A percentile compares a stretch with the other conserved stretches of the same genome.
These are phyloP conservation scores for Acrossocheilus wenchowensis DNA, from an alignment of 2,797 vertebrate species.

Conservation along the genomic window DNA sequence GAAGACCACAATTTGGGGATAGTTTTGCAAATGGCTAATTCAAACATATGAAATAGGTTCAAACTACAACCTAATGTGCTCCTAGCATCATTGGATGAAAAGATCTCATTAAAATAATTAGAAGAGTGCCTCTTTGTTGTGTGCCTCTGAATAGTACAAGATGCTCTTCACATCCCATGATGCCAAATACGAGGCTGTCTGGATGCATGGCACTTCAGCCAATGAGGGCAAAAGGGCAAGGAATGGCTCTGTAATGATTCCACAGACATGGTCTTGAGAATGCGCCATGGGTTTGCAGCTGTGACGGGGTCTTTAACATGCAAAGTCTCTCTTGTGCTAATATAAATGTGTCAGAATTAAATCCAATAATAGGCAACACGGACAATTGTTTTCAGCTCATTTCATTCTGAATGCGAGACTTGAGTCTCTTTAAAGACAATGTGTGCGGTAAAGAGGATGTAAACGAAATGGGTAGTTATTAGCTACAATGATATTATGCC, in stretches of 20 bases:
- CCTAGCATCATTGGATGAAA: conserved; percentile 84
- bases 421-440: conserved; percentile 43
- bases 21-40: conserved; percentile 82
- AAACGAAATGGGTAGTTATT: conserved; percentile 45
- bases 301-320: conserved; percentile 66
- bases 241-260: conserved; percentile 81
- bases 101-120: conserved; percentile 88
- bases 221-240: conserved; percentile 81
- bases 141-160: conserved; percentile 75
- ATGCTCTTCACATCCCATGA: conserved; percentile 76
- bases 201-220: conserved; percentile 80
- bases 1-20: conserved; percentile 75
- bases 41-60: conserved; percentile 82
- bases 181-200: conserved; percentile 72
- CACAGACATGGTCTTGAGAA: conserved; percentile 76
- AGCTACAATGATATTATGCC: conserved; percentile 23
- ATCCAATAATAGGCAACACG: conserved; percentile 26
- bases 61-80: conserved; percentile 85
- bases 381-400: conserved; percentile 34
- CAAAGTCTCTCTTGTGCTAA: conserved; percentile 66
- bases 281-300: conserved; percentile 73
- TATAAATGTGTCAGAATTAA: conserved; percentile 56
- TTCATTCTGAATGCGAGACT: conserved; percentile 41
- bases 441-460: conserved; percentile 11
- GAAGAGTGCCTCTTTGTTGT: conserved; percentile 85